phyloP scores from a whole-genome alignment of 2,797 vertebrate species.

The Podarcis siculus region DNA sequence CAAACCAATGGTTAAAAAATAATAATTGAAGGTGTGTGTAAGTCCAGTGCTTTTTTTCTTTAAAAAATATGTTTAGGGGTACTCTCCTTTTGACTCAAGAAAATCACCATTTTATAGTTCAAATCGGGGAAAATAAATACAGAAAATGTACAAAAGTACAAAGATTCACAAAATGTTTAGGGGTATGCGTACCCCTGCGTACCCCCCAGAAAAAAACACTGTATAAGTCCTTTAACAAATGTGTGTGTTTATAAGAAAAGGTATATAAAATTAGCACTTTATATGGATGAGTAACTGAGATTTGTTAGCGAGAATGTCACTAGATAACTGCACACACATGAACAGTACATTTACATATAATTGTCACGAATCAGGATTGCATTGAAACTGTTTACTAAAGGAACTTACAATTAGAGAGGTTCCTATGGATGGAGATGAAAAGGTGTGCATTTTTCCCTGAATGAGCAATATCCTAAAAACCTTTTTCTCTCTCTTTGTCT shows the following conservation, averaged over 20 bases:
- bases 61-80: too few species aligned
- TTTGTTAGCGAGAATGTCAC: neutral
- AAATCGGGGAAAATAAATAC: too few species aligned
- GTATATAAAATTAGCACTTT: neutral
- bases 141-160: too few species aligned
- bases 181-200: too few species aligned
- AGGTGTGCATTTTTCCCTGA: neutral
- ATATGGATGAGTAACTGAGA: neutral
- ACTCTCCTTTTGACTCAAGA: too few species aligned
- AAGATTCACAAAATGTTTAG: too few species aligned
- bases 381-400: neutral
- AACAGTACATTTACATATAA: neutral
- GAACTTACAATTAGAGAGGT: neutral
- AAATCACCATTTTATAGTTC: too few species aligned
- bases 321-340: neutral
- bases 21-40: neutral
- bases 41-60: too few species aligned
- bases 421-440: neutral
- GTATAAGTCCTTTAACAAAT: neutral
- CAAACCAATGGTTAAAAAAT: neutral
- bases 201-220: too few species aligned
- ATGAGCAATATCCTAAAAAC: neutral
- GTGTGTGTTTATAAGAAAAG: neutral
- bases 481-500: neutral
- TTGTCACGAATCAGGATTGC: conserved; percentile 13